Base-by-base conservation (phyloP, 2,888 invertebrate species). In the Morinoia aosen region DNA sequence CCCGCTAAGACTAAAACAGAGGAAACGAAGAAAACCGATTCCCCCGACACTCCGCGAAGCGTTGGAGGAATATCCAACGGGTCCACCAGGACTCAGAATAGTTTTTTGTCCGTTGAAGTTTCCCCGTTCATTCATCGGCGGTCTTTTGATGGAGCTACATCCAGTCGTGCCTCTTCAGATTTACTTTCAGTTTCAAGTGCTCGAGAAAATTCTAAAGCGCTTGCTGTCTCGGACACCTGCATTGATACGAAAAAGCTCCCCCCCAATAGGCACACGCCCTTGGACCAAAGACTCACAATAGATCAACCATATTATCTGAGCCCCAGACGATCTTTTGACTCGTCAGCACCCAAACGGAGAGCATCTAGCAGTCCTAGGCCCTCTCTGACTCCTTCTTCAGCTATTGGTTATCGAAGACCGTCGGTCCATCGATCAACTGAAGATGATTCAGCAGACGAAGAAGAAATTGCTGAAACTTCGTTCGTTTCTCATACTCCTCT, bases 271-370 rank as follows among this genome's bases (percentile, higher is more conserved):
- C 61, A 61, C 57, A 95, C 95, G 40, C n/a, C 64, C 11, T 61
- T 48, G 12, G 95, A 95, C 57, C 57, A 57, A 39, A 58, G 48
- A 64, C 95, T 95, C 33, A 95, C 95, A 58, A 61, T 95, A n/a
- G 95, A 95, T 39, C 64, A 95, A 40, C 64, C 95, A 64, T 95
- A 95, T 64, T 95, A 95, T 48, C 95, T 64, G 40, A 95, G 61
- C 33, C 95, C 95, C 14, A 95, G 95, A 95, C 58, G 95, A 39
- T 95, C 95, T 12, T 95, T 95, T 48, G 95, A 95, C n/a, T 95
- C 95, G 39, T 95, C 64, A 7, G 95, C 64, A 40, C 95, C 95
- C 12, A 58, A 12, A 61, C 95, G 58, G 11, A 61, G 64, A 48
- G 93, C 93, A 57, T 93, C 93, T 48, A 93, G 57, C 93, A 93